Evolutionary conservation across 2,888 invertebrate genomes (phyloP).

Genomic region (Lymantria monacha): DNA sequence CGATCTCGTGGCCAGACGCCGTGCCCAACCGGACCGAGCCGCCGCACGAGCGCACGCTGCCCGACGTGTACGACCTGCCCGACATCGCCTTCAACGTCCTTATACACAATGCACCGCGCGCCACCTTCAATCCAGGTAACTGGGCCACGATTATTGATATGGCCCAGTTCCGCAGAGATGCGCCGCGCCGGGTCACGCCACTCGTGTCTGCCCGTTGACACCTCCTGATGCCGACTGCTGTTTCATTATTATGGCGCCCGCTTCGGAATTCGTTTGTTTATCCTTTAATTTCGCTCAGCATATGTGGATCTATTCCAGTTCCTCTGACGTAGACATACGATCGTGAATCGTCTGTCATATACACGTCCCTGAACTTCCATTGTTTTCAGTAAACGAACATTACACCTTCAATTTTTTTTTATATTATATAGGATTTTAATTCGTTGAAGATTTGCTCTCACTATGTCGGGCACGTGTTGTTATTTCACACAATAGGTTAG

Average conservation of each 20-base stretch:
- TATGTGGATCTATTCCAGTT: constrained; percentile 76
- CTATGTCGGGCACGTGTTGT: constrained; percentile 11
- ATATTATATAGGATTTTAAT: constrained; percentile 27
- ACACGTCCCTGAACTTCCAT: constrained; percentile 59
- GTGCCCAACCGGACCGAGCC: constrained; percentile 70
- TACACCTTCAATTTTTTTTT: constrained; percentile 26
- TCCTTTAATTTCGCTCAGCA: constrained; percentile 77
- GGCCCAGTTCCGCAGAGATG: constrained; percentile 66
- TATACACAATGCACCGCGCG: constrained; percentile 50
- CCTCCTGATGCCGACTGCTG: constrained; percentile 75
- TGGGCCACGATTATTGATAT: constrained; percentile 77
- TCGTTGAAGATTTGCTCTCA: constrained; percentile 15
- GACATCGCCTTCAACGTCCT: constrained; percentile 69
- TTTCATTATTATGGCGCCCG: constrained; percentile 72
- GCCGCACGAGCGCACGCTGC: constrained; percentile 77
- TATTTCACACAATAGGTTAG: constrained; percentile 10
- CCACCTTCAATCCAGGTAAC: constrained; percentile 59
- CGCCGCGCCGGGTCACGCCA: constrained; percentile 72
- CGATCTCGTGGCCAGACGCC: constrained; percentile 80
- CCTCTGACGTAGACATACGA: constrained; percentile 68
- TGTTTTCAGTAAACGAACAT: constrained; percentile 54
- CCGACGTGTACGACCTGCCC: constrained; percentile 78
- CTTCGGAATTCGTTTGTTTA: constrained; percentile 77
- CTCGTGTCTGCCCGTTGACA: constrained; percentile 75
- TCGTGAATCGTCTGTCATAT: constrained; percentile 68